Conservation (phyloP, 2,797 vertebrate genomes). For the Apogon hyalosoma region DNA sequence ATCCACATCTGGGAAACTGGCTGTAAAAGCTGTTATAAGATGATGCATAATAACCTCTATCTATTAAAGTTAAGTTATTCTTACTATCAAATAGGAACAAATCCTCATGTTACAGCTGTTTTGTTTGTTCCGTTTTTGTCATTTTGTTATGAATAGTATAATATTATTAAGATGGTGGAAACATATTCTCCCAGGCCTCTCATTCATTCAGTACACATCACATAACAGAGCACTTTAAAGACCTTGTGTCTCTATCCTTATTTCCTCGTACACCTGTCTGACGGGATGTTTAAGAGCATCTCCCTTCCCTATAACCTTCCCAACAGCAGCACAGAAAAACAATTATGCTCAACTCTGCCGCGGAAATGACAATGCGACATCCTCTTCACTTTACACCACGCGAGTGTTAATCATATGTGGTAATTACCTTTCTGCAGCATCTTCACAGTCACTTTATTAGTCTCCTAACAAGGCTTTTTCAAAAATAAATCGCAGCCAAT, state of each 20-base stretch:
- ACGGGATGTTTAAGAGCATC: slow-evolving; percentile 69
- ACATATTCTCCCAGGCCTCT: neutral
- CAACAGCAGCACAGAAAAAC: slow-evolving; percentile 67
- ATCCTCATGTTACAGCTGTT: too few relatives aligned
- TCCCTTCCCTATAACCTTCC: slow-evolving; percentile 58
- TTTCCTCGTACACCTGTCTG: slow-evolving; percentile 66
- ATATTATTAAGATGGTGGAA: slow-evolving; percentile 22
- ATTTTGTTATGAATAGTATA: neutral
- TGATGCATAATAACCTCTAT: neutral
- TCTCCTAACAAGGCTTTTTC: slow-evolving; percentile 79
- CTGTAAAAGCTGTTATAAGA: neutral
- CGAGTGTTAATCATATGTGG: slow-evolving; percentile 78
- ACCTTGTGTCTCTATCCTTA: slow-evolving; percentile 38
- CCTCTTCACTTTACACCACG: slow-evolving; percentile 71
- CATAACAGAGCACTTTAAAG: slow-evolving; percentile 31
- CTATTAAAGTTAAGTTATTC: slow-evolving; percentile 3
- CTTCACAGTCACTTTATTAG: slow-evolving; percentile 84
- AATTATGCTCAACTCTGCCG: slow-evolving; percentile 73
- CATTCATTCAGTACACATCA: slow-evolving; percentile 1
- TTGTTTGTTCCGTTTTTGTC: neutral
- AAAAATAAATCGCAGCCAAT: slow-evolving; percentile 83
- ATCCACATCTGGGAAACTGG: too few relatives aligned
- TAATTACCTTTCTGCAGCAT: slow-evolving; percentile 82
- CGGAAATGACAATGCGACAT: slow-evolving; percentile 75
- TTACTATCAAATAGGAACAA: neutral